Evolutionary conservation across 2,797 vertebrate species (phyloP), one percentile per base, ranked within the genome.

Genomic region (Oreortyx pictus): DNA sequence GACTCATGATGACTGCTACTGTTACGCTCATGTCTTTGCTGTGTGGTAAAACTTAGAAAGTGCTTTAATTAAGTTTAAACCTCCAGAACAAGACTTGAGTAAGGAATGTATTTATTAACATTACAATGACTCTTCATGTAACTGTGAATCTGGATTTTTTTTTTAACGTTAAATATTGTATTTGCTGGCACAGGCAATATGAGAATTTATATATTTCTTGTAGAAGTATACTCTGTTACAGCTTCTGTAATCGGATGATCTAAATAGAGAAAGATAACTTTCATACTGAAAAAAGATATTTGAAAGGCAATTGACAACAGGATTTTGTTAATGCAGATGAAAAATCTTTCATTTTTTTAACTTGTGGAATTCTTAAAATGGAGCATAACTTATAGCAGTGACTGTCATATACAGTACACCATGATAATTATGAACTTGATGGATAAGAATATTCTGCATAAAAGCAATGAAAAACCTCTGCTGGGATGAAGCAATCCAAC

Each of bases 401-500:
- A 41, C 83, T 96, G 77, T 70, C 66, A 41, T 52, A 33, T 3
- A 62, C 50, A 89, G 46, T n/a, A 29, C 17, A 50, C 41, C 31
- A 39, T 93, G 83, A 89, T 82, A 47, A 18, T 33, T 52, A 22
- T 61, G 33, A 75, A 66, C 35, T 39, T 94, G 92, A 89, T 76
- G 71, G 80, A 57, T 82, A 87, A 93, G 92, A 71, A 88, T 84
- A 89, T 43, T 84, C 70, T 13, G 19, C 14, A 11, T 65, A 79
- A 71, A 66, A 90, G 87, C 52, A 44, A 20, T 18, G 15, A 29
- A 61, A 76, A 86, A 67, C 39, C n/a, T 86, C 95, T 18, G 3
- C 39, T 39, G 17, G 85, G 61, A 87, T 83, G 64, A 67, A 96
- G 94, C 27, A 81, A 15, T 64, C 89, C 65, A 52, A 80, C 50